Percentiles rank a stretch among this genome's conserved stretches.
These are phyloP conservation scores for Polyommatus icarus DNA, from an alignment of 2,888 invertebrate species.

Conservation along the genomic window DNA sequence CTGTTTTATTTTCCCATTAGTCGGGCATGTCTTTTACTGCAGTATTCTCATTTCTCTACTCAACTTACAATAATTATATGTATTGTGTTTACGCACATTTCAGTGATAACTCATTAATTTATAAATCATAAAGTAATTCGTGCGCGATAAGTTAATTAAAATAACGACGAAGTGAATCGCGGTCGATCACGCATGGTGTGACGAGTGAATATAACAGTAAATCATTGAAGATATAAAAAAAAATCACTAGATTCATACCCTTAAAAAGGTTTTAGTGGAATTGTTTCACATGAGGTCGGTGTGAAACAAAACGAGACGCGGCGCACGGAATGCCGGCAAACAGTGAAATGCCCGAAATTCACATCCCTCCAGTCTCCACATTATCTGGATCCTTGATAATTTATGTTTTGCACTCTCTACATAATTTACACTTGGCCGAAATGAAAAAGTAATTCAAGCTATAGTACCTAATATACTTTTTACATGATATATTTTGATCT, in stretches of 20 bases:
- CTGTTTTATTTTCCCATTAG: too few relatives aligned
- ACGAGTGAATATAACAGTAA: background rate
- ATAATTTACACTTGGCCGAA: background rate
- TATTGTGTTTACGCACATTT: background rate
- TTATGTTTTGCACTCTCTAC: background rate
- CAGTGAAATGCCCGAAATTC: conserved; percentile 6
- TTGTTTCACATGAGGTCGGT: background rate
- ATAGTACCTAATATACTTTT: too few relatives aligned
- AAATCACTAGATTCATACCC: background rate
- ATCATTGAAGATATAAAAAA: background rate
- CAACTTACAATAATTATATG: too few relatives aligned
- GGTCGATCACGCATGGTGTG: background rate
- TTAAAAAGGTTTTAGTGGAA: conserved; percentile 16
- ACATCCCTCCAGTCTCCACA: background rate
- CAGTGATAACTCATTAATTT: background rate
- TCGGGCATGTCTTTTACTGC: too few relatives aligned
- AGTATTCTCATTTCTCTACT: too few relatives aligned
- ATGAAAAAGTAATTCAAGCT: background rate
- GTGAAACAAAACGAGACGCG: background rate
- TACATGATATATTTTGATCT: too few relatives aligned
- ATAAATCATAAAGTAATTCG: background rate
- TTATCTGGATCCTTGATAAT: background rate
- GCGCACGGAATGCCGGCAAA: background rate
- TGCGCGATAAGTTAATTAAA: background rate
- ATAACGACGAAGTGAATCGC: background rate